Conservation (phyloP, 2,797 vertebrate genomes). For the Danionella dracula region DNA sequence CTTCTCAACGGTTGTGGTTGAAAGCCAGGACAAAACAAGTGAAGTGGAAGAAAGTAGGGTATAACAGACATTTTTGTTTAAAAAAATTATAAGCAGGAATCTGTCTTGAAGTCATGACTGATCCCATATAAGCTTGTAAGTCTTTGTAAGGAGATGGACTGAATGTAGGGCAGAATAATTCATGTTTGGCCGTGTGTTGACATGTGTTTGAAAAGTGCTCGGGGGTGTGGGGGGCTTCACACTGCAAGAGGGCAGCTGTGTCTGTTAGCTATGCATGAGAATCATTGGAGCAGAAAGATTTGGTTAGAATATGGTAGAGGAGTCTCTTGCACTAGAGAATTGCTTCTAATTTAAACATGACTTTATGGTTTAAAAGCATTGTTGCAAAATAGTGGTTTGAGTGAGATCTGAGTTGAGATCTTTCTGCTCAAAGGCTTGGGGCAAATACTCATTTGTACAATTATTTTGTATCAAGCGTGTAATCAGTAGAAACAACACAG, state of each 20-base stretch:
- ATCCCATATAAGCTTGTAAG: neutral
- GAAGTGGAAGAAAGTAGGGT: neutral
- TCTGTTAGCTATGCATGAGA: constrained; percentile 5
- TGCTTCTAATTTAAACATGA: neutral
- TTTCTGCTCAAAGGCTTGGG: too few relatives aligned
- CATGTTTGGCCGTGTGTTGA: constrained; percentile 21
- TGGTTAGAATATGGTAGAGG: constrained; percentile 41
- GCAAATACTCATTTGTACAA: too few relatives aligned
- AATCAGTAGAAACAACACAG: too few relatives aligned
- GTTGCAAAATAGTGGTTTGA: too few relatives aligned
- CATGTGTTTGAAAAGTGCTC: neutral
- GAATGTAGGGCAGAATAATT: constrained; percentile 27
- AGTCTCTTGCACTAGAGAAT: neutral
- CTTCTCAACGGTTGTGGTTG: neutral
- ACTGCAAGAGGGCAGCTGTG: constrained; percentile 15
- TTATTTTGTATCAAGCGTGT: too few relatives aligned
- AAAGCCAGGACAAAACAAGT: neutral
- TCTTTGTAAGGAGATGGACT: constrained; percentile 5
- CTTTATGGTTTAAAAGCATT: too few relatives aligned
- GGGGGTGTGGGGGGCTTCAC: constrained; percentile 5
- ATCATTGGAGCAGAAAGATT: constrained; percentile 50
- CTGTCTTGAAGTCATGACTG: neutral
- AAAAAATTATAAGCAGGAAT: neutral
- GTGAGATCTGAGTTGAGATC: too few relatives aligned
- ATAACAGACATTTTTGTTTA: neutral